phyloP scores from a whole-genome alignment of 2,888 invertebrate genomes.

The Dasypolia templi region DNA sequence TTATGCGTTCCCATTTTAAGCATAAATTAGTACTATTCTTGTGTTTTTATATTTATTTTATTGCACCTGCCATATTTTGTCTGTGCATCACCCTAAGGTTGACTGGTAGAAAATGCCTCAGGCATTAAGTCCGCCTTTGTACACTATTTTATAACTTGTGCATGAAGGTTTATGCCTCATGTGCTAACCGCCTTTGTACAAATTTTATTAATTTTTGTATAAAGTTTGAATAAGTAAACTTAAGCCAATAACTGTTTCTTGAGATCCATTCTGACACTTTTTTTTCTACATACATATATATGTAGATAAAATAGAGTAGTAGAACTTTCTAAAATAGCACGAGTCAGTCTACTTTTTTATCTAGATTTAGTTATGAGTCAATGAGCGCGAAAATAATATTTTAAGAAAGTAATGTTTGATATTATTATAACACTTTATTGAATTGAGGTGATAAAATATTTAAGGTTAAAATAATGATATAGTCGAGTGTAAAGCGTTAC shows the following conservation, averaged over 20 bases:
- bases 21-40: background rate
- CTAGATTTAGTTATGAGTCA: slow-evolving; percentile 25
- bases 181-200: background rate
- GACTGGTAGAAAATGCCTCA: background rate
- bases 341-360: background rate
- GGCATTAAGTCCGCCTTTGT: background rate
- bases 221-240: background rate
- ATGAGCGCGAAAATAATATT: slow-evolving; percentile 22
- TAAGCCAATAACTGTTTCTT: background rate
- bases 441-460: background rate
- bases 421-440: background rate
- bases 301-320: background rate
- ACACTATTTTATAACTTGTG: background rate
- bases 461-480: background rate
- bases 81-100: background rate
- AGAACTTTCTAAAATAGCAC: background rate
- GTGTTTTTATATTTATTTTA: background rate
- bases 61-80: background rate
- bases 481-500: too few species aligned
- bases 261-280: background rate
- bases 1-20: background rate
- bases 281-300: background rate
- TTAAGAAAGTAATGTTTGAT: background rate
- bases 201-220: background rate
- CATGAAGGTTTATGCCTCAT: too few species aligned